These are phyloP conservation scores for Pachymerium ferrugineum DNA, from an alignment of 2,888 invertebrate species.

Conservation along the genomic window DNA sequence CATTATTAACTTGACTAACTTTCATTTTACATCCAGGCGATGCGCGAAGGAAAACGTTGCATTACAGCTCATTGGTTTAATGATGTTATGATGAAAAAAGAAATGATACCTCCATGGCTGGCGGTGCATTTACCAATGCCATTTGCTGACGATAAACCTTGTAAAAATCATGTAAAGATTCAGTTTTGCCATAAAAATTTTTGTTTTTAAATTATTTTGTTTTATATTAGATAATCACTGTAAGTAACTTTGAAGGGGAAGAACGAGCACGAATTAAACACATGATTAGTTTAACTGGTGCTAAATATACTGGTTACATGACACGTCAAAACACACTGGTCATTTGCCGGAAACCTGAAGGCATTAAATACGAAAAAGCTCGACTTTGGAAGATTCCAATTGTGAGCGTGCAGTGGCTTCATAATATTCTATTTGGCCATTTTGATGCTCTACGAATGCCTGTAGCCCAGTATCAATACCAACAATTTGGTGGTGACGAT, in stretches of 20 bases:
- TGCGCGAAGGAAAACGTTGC: constrained; percentile 62
- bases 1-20: not conserved
- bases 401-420: constrained; percentile 89
- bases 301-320: constrained; percentile 63
- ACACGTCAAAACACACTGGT: constrained; percentile 52
- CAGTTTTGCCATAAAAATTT: constrained; percentile 30
- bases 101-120: constrained; percentile 86
- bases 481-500: constrained; percentile 72
- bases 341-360: constrained; percentile 60
- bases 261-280: constrained; percentile 73
- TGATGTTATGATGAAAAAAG: constrained; percentile 78
- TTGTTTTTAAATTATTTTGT: not conserved
- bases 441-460: constrained; percentile 62
- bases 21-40: constrained; percentile 45
- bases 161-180: constrained; percentile 48
- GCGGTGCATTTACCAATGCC: constrained; percentile 77
- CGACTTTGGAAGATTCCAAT: constrained; percentile 86
- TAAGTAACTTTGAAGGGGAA: constrained; percentile 84
- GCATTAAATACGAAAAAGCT: constrained; percentile 80
- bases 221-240: constrained; percentile 59
- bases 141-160: constrained; percentile 48
- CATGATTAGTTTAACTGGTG: constrained; percentile 80
- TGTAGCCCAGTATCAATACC: constrained; percentile 64
- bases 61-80: constrained; percentile 86
- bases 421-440: constrained; percentile 84